phyloP scores from a whole-genome alignment of 2,888 invertebrate species.

The Orthosia incerta region DNA sequence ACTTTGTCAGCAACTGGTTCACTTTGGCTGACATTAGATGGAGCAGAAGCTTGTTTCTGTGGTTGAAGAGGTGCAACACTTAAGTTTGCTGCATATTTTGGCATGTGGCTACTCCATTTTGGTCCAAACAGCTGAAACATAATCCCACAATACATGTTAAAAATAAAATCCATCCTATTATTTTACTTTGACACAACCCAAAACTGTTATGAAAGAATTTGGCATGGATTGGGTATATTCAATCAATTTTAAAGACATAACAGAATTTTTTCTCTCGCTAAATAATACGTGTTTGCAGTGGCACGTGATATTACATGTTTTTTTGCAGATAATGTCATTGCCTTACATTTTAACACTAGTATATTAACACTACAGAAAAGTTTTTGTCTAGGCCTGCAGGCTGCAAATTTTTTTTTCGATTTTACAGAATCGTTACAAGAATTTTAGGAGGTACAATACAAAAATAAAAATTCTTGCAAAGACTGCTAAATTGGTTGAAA shows the following conservation, averaged over 20 bases:
- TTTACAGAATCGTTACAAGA: no score
- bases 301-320: no score
- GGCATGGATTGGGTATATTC: not conserved
- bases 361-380: no score
- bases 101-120: slow-evolving; percentile 95
- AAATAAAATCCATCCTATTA: not conserved
- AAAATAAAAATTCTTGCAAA: no score
- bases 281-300: no score
- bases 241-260: not conserved
- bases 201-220: not conserved
- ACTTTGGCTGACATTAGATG: slow-evolving; percentile 64
- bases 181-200: not conserved
- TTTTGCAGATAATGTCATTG: no score
- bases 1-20: slow-evolving; percentile 76
- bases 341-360: no score
- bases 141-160: not conserved
- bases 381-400: no score
- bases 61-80: slow-evolving; percentile 95
- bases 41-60: slow-evolving; percentile 91
- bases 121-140: slow-evolving; percentile 94
- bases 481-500: no score
- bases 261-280: not conserved
- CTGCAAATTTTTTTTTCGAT: no score
- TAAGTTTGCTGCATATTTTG: slow-evolving; percentile 96
- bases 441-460: no score